Conservation (phyloP, 30 jellyfish, hydroid and myxozoan genomes). For the Kudoa iwatai region DNA sequence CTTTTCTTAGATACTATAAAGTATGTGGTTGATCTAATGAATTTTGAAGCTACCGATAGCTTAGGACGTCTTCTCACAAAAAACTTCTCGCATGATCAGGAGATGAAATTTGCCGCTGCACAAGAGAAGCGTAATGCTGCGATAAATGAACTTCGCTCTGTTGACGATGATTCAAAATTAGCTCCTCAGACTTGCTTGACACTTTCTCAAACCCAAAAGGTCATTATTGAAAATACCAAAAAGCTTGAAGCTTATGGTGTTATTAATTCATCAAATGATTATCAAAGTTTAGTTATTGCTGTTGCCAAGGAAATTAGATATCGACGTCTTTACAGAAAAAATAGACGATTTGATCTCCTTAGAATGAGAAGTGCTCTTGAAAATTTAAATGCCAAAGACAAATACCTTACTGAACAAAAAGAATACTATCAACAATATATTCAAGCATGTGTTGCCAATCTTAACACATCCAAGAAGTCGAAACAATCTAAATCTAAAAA, state of each 20-base stretch:
- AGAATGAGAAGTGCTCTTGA: neutral
- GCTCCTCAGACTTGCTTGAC: neutral
- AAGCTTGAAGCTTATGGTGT: conserved; percentile 27
- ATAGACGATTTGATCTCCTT: neutral
- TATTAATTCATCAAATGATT: conserved; percentile 29
- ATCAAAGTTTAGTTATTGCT: conserved; percentile 47
- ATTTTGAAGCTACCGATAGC: conserved; percentile 48
- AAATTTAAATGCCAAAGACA: neutral
- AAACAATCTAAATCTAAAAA: too few relatives aligned
- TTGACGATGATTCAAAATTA: neutral
- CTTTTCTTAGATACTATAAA: too few relatives aligned
- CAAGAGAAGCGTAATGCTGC: neutral
- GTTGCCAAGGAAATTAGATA: conserved; percentile 23
- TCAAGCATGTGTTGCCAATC: neutral
- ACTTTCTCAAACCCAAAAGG: neutral
- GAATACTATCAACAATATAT: neutral
- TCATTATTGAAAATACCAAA: conserved; percentile 18
- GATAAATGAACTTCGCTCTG: neutral
- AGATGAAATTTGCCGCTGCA: conserved; percentile 4
- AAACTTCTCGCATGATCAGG: conserved; percentile 30
- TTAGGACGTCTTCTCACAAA: conserved; percentile 24
- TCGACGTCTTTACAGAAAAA: neutral
- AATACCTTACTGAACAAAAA: neutral
- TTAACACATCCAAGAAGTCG: neutral
- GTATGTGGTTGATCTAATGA: too few relatives aligned